phyloP scores from a whole-genome alignment of 2,888 invertebrate species.

The Athalia cordata region DNA sequence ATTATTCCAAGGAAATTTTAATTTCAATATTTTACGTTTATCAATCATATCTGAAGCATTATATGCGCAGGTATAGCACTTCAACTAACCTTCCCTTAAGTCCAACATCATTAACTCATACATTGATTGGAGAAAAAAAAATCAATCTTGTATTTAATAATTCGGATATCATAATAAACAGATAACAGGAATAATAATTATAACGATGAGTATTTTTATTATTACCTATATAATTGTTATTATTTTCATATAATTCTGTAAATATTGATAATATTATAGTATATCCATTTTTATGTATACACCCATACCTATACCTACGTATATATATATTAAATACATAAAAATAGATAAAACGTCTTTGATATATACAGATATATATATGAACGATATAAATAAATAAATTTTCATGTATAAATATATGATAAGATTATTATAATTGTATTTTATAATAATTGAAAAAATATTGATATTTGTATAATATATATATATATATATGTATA shows the following conservation, averaged over 20 bases:
- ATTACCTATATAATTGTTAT: too few relatives aligned
- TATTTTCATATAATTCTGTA: too few relatives aligned
- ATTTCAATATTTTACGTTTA: background rate
- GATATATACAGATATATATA: slow-evolving; percentile 1
- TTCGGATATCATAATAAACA: too few relatives aligned
- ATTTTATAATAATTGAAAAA: background rate
- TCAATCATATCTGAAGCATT: background rate
- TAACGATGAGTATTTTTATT: too few relatives aligned
- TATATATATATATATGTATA: background rate
- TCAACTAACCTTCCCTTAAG: too few relatives aligned
- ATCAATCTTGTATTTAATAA: too few relatives aligned
- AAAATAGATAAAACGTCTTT: background rate
- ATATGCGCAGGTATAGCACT: too few relatives aligned
- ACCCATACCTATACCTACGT: background rate
- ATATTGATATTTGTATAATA: background rate
- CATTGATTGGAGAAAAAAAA: too few relatives aligned
- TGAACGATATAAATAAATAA: slow-evolving; percentile 28
- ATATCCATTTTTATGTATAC: too few relatives aligned
- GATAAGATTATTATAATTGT: background rate
- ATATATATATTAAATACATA: background rate
- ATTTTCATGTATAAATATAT: slow-evolving; percentile 47
- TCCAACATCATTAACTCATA: too few relatives aligned
- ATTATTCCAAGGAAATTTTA: background rate
- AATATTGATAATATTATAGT: too few relatives aligned
- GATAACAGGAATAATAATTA: too few relatives aligned